Evolutionary conservation across 1,140 invertebrate species (phyloP).

Genomic region (Leptinotarsa undecemlineata): DNA sequence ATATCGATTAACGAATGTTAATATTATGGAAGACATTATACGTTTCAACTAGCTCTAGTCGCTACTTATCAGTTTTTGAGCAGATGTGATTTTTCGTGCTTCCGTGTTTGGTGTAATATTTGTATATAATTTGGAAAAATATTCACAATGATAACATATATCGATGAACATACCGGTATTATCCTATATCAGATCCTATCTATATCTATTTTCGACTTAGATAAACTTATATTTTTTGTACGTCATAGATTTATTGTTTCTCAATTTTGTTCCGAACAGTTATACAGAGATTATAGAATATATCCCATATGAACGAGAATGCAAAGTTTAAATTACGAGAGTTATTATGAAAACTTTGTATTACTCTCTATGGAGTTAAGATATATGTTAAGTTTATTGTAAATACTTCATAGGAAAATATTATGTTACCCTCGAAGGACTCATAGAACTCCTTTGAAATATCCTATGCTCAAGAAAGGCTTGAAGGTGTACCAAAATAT

Average conservation of each 20-base stretch:
- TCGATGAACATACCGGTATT: background rate
- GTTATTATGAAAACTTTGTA: too few species aligned
- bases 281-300: slow-evolving; percentile 4
- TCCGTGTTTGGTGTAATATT: slow-evolving; percentile 21
- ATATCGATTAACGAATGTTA: background rate
- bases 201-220: background rate
- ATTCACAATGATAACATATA: background rate
- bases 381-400: too few species aligned
- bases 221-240: background rate
- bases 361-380: too few species aligned
- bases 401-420: background rate
- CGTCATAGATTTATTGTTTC: too few species aligned
- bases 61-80: background rate
- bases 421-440: background rate
- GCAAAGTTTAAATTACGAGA: too few species aligned
- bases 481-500: slow-evolving; percentile 23
- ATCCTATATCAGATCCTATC: background rate
- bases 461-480: slow-evolving; percentile 20
- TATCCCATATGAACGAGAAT: background rate
- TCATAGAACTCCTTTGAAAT: slow-evolving; percentile 4
- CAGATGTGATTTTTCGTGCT: slow-evolving; percentile 41
- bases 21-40: background rate
- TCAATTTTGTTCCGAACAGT: background rate
- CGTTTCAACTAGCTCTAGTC: background rate
- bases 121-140: background rate